Percentiles rank a stretch among this genome's conserved stretches.
Conservation (phyloP, 2,888 invertebrate genomes). For the Phaedon cochleariae region DNA sequence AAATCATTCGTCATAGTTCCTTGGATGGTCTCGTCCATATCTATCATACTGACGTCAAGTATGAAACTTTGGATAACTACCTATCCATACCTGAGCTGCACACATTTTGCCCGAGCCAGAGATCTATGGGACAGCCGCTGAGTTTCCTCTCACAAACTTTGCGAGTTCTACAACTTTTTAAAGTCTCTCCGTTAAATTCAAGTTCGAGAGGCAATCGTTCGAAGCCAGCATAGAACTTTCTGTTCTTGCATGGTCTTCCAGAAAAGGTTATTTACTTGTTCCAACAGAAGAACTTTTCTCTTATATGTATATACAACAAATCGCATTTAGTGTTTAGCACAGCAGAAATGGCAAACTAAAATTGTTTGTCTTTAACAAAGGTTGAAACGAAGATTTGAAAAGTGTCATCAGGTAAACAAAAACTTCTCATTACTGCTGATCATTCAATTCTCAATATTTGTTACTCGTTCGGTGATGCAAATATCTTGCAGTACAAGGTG, state of each 20-base stretch:
- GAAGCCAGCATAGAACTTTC: conserved; percentile 44
- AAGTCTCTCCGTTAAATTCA: conserved; percentile 58
- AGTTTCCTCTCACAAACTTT: conserved; percentile 27
- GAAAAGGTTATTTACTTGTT: conserved; percentile 51
- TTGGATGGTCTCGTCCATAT: neutral
- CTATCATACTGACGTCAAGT: neutral
- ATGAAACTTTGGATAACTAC: neutral
- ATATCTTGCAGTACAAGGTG: no score
- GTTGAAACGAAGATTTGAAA: no score
- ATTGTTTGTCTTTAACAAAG: no score
- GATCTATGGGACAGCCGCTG: conserved; percentile 27
- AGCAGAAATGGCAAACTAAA: no score
- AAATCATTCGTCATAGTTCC: neutral
- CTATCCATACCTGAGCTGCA: conserved; percentile 3
- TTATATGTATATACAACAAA: conserved; percentile 43
- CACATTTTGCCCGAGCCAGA: conserved; percentile 10
- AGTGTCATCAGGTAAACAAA: no score
- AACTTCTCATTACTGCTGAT: no score
- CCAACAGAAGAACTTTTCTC: conserved; percentile 46
- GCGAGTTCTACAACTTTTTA: conserved; percentile 36
- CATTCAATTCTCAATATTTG: no score
- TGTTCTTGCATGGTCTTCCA: conserved; percentile 46
- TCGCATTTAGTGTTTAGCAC: conserved; percentile 37
- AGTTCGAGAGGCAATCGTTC: conserved; percentile 58
- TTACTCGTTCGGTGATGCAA: no score